Conservation (phyloP, 2,888 invertebrate species). For the Lasius fuliginosus region DNA sequence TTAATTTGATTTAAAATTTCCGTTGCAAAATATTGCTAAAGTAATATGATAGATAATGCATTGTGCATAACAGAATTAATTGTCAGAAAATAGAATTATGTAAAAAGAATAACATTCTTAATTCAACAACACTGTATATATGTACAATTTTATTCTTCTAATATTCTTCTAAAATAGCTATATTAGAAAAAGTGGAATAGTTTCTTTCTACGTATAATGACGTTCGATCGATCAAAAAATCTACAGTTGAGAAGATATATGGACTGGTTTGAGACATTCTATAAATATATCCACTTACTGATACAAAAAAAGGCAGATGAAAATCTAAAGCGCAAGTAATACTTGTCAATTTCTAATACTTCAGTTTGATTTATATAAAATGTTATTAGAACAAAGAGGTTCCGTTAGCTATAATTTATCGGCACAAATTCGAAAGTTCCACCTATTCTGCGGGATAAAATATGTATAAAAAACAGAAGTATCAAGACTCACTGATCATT, state of each 20-base stretch:
- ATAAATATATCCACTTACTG: neutral
- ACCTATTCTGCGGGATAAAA: neutral
- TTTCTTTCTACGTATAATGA: neutral
- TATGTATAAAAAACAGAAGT: neutral
- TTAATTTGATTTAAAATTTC: neutral
- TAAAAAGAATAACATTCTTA: neutral
- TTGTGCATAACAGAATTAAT: neutral
- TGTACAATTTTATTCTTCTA: neutral
- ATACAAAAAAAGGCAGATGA: neutral
- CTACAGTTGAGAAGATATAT: neutral
- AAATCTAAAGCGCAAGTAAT: neutral
- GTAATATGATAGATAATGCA: neutral
- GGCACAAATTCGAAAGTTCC: neutral
- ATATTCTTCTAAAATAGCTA: neutral
- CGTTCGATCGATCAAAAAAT: neutral
- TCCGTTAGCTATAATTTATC: neutral
- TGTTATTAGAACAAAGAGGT: neutral
- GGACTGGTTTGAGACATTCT: neutral
- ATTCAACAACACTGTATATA: neutral
- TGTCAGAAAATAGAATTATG: neutral
- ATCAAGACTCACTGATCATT: slow-evolving; percentile 21
- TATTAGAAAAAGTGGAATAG: neutral
- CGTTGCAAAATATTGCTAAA: neutral
- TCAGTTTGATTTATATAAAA: neutral
- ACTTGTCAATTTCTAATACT: neutral